Conservation (phyloP, 2,113 vertebrate genomes). For the Chascanopsetta lugubris region DNA sequence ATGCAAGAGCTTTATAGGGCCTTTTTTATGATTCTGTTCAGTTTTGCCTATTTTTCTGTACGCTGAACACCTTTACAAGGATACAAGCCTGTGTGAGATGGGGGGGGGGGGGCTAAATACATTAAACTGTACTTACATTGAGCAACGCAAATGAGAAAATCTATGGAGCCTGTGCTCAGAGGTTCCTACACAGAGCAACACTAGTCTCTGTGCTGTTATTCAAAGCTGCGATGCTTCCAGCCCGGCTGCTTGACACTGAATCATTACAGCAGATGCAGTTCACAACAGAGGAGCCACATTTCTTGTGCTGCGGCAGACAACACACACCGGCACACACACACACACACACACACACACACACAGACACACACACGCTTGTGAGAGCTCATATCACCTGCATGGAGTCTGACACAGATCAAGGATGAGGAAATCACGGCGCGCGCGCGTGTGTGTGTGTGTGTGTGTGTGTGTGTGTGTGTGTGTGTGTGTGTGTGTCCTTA, state of each 20-base stretch:
- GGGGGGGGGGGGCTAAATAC: not conserved
- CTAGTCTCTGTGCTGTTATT: conserved; percentile 22
- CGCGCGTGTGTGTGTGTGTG: not conserved
- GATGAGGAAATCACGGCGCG: no score
- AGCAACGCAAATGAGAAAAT: conserved; percentile 11
- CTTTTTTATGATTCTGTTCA: conserved; percentile 23
- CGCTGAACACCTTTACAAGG: not conserved
- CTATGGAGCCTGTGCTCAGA: not conserved
- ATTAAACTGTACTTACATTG: conserved; percentile 3
- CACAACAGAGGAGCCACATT: conserved; percentile 42
- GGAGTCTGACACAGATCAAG: conserved; percentile 43
- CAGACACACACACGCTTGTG: conserved; percentile 33
- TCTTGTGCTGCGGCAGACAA: conserved; percentile 27
- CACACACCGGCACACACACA: not conserved
- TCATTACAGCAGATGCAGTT: conserved; percentile 36
- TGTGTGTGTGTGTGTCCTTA: not conserved
- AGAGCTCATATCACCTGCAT: conserved; percentile 39
- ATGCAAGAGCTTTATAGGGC: conserved; percentile 37
- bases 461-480: not conserved
- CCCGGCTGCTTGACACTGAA: conserved; percentile 34
- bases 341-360: conserved; percentile 21
- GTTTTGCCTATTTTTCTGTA: conserved; percentile 33
- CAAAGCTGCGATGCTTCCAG: not conserved
- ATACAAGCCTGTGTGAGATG: not conserved
- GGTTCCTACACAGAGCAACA: conserved; percentile 12